Percentiles rank a stretch among this genome's conserved stretches.
Conservation (phyloP, 2,797 vertebrate genomes). For the Sandelia bainsii region DNA sequence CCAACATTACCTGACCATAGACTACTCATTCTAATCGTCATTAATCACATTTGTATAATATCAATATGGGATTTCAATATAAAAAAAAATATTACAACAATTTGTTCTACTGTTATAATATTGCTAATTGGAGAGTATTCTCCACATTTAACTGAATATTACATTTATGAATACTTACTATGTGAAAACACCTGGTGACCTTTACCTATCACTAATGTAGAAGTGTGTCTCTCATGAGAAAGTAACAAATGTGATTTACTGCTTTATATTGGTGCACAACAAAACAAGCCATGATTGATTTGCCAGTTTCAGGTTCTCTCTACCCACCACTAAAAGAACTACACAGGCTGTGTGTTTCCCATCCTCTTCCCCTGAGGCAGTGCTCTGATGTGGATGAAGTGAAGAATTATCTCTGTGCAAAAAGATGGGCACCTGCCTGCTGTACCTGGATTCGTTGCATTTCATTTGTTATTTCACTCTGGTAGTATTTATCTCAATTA, state of each 20-base stretch:
- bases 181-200: neutral
- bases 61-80: neutral
- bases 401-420: slow-evolving; percentile 60
- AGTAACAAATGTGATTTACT: slow-evolving; percentile 47
- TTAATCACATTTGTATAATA: neutral
- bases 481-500: slow-evolving; percentile 43
- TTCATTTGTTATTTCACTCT: slow-evolving; percentile 23
- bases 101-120: neutral
- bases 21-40: no score
- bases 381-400: slow-evolving; percentile 69
- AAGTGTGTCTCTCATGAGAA: slow-evolving; percentile 17
- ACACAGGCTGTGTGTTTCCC: slow-evolving; percentile 57
- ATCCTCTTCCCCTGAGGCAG: slow-evolving; percentile 62
- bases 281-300: slow-evolving; percentile 55
- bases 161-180: neutral
- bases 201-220: slow-evolving; percentile 6
- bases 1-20: neutral
- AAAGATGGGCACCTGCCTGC: slow-evolving; percentile 54
- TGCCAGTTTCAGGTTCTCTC: slow-evolving; percentile 47
- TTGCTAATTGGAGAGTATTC: neutral
- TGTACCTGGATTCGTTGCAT: slow-evolving; percentile 37
- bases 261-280: slow-evolving; percentile 34
- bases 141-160: slow-evolving; percentile 2
- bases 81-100: neutral
- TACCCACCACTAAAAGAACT: slow-evolving; percentile 42